Evolutionary conservation across 2,113 vertebrate genomes (phyloP), one percentile per base, ranked within the genome.

Genomic region (Ploceus nigricollis): DNA sequence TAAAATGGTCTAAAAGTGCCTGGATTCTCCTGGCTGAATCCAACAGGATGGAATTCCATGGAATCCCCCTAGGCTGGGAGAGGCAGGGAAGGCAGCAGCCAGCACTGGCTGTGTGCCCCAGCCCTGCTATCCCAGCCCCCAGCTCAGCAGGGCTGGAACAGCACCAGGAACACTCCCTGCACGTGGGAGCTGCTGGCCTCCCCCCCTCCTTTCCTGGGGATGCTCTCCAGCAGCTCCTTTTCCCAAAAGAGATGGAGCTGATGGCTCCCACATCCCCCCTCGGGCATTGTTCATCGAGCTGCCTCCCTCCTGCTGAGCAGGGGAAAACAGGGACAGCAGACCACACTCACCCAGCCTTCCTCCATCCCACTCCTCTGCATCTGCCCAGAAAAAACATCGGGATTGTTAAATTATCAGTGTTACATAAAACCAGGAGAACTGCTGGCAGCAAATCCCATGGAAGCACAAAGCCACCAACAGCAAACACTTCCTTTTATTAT

Each of bases 401-500:
- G 15, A 68, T 39, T 87, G 91, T 37, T 91, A 33, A 54, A 64
- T 21, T 5, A 24, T 9, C 66, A 61, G 33, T 1, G 13, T 33
- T 6, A 22, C 56, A 44, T 4, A 69, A 84, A 96, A 61, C 4
- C 70, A 61, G 39, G 73, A 91, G 6, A 31, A 57, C 61, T 20
- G 35, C 72, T 18, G 54, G 50, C 18, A 63, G 93, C 37, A 33
- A 11, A 48, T 40, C 24, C 51, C 13, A 2, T 8, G 61, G 16
- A 45, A 73, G 68, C 2, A 0, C 79, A 91, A 91, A 94, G 30
- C 90, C 80, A 3, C 56, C 22, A 40, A 20, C 30, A 66, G 78
- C 88, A 69, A 90, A 94, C 23, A 15, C 42, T 98, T 98, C 98
- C 97, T 97, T 78, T 20, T 4, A 96, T 97, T 97, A 91, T 97